Base-by-base conservation (phyloP, 1,140 invertebrate species). In the Proales similis region DNA sequence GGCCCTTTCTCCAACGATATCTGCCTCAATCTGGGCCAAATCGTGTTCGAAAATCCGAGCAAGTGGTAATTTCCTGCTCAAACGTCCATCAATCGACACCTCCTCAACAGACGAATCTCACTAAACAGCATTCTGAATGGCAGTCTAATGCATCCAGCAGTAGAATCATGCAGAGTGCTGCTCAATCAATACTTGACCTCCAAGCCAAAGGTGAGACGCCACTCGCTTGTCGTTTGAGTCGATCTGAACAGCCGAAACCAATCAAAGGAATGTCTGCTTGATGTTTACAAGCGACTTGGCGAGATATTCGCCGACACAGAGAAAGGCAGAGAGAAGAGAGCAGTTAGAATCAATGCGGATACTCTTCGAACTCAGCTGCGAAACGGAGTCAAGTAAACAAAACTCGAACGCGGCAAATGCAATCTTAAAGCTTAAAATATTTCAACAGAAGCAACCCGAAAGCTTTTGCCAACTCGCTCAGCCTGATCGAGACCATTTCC, bases 341-440 rank as follows among this genome's bases (percentile, higher is more conserved):
- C 51, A 19, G 27, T 53, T 11, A 32, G 48, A 5, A 53, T 53
- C 6, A n/a, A 29, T 57, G 29, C 33, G 14, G 33, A 36, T 36
- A 9, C 33, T 36, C 14, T 36, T 9, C 39, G 45, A 29, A 24
- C 14, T 3, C 51, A 57, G 32, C 39, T 57, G 17, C 27, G 51
- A 42, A 57, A 42, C 32, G 51, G 51, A 22, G 30, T 57, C 0
- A 57, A 57, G 51, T 57, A 57, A 57, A 29, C 12, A 29, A 30
- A 14, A n/a, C n/a, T n/a, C n/a, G n/a, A n/a, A 36, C 33, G 9
- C 9, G 33, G 9, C 14, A 36, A 36, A 36, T 9, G 14, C 14
- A 36, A 9, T 36, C 14, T 36, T 9, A 36, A 36, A 36, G 14
- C 33, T 36, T 9, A 36, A 36, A 36, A 36, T 36, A 36, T 14